Conservation (phyloP, 2,888 invertebrate species). For the Archips xylosteana region DNA sequence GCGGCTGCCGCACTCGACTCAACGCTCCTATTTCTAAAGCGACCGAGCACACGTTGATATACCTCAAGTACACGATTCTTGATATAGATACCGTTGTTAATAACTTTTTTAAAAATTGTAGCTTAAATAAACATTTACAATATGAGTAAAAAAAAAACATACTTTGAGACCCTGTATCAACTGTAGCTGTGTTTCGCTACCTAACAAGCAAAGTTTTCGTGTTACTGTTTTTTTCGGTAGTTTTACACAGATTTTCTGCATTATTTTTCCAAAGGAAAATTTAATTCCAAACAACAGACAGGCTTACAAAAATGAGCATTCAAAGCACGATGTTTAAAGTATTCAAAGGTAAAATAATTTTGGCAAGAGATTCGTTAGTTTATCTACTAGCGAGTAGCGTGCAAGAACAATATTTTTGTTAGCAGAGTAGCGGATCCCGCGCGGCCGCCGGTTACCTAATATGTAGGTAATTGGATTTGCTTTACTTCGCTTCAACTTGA, state of each 20-base stretch:
- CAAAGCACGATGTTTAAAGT: background rate
- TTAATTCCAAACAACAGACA: background rate
- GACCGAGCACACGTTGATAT: background rate
- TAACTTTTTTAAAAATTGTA: background rate
- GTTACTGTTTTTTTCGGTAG: too few relatives aligned
- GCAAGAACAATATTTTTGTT: constrained; percentile 30
- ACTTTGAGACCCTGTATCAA: too few relatives aligned
- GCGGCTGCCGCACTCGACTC: background rate
- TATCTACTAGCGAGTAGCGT: constrained; percentile 8
- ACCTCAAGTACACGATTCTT: background rate
- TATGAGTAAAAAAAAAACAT: too few relatives aligned
- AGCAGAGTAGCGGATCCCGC: constrained; percentile 8
- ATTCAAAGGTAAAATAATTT: background rate
- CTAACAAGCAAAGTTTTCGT: too few relatives aligned
- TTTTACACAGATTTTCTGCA: background rate
- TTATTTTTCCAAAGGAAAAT: too few relatives aligned
- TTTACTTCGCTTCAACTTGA: constrained; percentile 22
- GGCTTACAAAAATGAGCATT: background rate
- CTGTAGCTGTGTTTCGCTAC: too few relatives aligned
- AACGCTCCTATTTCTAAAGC: background rate
- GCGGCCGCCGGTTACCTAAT: constrained; percentile 11
- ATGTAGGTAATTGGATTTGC: constrained; percentile 23
- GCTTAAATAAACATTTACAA: too few relatives aligned
- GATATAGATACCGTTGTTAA: background rate
- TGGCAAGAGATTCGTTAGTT: background rate